Evolutionary conservation across 1,140 invertebrate genomes (phyloP).

Genomic region (Orussus abietinus): DNA sequence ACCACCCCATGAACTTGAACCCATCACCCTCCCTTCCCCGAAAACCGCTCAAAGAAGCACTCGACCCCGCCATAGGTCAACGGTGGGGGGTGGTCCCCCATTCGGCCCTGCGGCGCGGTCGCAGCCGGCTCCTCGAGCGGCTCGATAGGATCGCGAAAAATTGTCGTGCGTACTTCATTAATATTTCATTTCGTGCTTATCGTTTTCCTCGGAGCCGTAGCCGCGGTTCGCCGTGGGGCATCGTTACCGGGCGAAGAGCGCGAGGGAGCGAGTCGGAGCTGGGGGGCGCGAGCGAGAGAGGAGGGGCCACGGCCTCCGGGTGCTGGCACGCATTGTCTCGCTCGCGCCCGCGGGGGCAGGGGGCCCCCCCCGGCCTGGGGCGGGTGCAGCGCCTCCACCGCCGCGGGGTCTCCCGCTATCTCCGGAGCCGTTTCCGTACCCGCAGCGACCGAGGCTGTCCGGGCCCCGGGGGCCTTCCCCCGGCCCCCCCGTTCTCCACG

Average conservation of each 20-base stretch:
- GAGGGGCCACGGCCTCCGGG: slow-evolving; percentile 23
- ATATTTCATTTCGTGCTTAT: slow-evolving; percentile 56
- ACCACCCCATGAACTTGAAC: too few relatives aligned
- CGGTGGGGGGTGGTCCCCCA: too few relatives aligned
- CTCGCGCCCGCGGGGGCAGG: slow-evolving; percentile 22
- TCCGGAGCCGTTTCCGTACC: slow-evolving; percentile 40
- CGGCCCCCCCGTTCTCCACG: slow-evolving; percentile 16
- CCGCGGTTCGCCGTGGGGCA: slow-evolving; percentile 39
- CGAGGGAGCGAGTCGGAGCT: slow-evolving; percentile 15
- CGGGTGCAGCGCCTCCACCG: slow-evolving; percentile 6
- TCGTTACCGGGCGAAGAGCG: slow-evolving; percentile 43
- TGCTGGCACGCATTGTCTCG: slow-evolving; percentile 39
- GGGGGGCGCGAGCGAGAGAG: slow-evolving; percentile 12
- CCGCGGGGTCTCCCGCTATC: slow-evolving; percentile 31
- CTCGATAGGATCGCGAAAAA: background rate
- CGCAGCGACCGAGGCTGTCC: slow-evolving; percentile 28
- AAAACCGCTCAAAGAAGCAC: too few relatives aligned
- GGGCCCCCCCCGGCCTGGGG: slow-evolving; percentile 13
- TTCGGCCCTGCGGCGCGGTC: too few relatives aligned
- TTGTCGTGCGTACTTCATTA: slow-evolving; percentile 41
- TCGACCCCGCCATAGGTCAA: too few relatives aligned
- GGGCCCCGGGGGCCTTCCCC: slow-evolving; percentile 13
- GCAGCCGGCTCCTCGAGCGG: too few relatives aligned
- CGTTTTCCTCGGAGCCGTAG: slow-evolving; percentile 43
- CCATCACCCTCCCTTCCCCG: too few relatives aligned